Base-by-base conservation (phyloP, 2,888 invertebrate genomes). In the Rhingia campestris region DNA sequence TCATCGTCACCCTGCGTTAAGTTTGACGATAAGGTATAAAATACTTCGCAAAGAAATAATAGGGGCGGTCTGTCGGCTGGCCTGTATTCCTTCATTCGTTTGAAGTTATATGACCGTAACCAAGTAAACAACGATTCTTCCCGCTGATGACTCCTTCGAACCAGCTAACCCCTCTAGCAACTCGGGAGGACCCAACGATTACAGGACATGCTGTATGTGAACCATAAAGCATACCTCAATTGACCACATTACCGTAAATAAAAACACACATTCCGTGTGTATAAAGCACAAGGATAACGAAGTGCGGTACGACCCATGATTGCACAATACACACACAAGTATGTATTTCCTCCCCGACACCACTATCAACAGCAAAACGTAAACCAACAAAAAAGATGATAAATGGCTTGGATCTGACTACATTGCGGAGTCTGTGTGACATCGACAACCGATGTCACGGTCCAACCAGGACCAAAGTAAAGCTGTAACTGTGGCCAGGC, bases 191-290 rank as follows among this genome's bases (percentile, higher is more conserved):
- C 56, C 54, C 80, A 69, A 74, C 70, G 84, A 84, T 84, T 80
- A 75, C 30, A 14, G 69, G 58, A 74, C 64, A 84, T 84, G 80
- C 74, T 80, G 75, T 84, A 79, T 64, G 58, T 66, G 47, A 56
- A n/a, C 54, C 75, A 80, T 84, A 80, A 84, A 84, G 58, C 80
- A 84, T 80, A 80, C 84, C 84, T 67, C 79, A 75, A 84, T 84
- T 80, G 80, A 84, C 80, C 84, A 69, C 74, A 84, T 84, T 84
- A 74, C 79, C 79, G 80, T 80, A 75, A 84, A 77, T 64, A 77
- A 77, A 54, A 54, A 49, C n/a, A 69, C n/a, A 80, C 70, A 79
- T 56, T 56, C 73, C 35, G 64, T 63, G 41, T 70, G 49, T 45
- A 56, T 32, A 43, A 54, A 43, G 59, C 37, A 33, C 66, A 59